phyloP scores from a whole-genome alignment of 2,888 invertebrate species.

The Halictus quadricinctus region DNA sequence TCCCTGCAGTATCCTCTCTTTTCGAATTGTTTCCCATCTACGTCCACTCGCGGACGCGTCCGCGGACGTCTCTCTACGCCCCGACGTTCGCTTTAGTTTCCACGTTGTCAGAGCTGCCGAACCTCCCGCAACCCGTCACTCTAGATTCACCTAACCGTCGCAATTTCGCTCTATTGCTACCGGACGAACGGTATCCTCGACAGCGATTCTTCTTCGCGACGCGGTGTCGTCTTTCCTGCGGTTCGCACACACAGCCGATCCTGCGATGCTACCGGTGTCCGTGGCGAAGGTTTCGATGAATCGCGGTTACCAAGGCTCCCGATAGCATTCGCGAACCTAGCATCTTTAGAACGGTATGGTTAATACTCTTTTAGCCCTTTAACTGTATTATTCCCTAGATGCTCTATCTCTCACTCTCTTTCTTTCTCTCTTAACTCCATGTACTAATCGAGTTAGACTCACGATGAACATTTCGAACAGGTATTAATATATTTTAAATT shows the following conservation, averaged over 20 bases:
- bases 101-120: constrained; percentile 53
- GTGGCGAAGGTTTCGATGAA: not conserved
- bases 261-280: not conserved
- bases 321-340: not conserved
- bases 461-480: too few relatives aligned
- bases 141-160: constrained; percentile 45
- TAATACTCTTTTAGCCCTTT: too few relatives aligned
- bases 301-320: not conserved
- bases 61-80: constrained; percentile 41
- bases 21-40: constrained; percentile 35
- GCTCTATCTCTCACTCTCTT: too few relatives aligned
- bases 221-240: constrained; percentile 32
- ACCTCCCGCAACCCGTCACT: constrained; percentile 18
- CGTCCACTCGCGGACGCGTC: constrained; percentile 34
- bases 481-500: too few relatives aligned
- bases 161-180: constrained; percentile 41
- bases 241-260: not conserved
- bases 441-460: too few relatives aligned
- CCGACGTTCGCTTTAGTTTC: constrained; percentile 66
- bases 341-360: too few relatives aligned
- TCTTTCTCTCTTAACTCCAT: too few relatives aligned
- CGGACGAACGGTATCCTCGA: constrained; percentile 4
- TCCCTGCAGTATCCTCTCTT: constrained; percentile 14
- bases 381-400: too few relatives aligned
- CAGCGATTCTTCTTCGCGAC: constrained; percentile 6